Conservation (phyloP, 2,888 invertebrate species). For the Mesorhabditis spiculigera region DNA sequence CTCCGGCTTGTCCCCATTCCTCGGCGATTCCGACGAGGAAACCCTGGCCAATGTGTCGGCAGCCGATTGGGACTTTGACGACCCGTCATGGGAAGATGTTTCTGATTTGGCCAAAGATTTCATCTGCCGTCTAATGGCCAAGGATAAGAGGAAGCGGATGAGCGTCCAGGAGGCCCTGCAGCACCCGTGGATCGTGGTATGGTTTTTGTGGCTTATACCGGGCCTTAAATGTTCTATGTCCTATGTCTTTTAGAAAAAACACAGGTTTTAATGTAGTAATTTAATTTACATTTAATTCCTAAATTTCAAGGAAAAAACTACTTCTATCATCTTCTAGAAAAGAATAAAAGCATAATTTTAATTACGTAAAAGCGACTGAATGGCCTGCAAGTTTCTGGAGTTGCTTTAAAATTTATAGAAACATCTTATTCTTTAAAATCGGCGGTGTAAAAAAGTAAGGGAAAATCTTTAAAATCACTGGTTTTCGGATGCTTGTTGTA, state of each 20-base stretch:
- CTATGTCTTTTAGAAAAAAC: neutral
- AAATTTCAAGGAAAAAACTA: neutral
- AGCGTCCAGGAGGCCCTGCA: slow-evolving; percentile 61
- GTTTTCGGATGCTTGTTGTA: no score
- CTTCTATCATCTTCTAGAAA: no score
- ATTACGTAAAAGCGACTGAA: no score
- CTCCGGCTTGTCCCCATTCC: slow-evolving; percentile 94
- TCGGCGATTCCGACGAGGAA: slow-evolving; percentile 94
- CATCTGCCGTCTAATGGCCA: slow-evolving; percentile 82
- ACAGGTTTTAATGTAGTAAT: neutral
- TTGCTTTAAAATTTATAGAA: no score
- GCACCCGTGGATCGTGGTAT: slow-evolving; percentile 63
- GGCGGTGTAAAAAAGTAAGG: no score
- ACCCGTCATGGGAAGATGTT: slow-evolving; percentile 90
- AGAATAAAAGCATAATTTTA: no score
- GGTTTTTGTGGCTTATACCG: slow-evolving; percentile 26
- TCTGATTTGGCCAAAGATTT: slow-evolving; percentile 93
- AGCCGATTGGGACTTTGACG: slow-evolving; percentile 93
- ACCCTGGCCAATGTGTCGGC: slow-evolving; percentile 98
- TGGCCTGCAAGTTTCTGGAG: no score
- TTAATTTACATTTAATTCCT: no score
- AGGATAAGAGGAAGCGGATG: slow-evolving; percentile 73
- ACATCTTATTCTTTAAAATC: no score
- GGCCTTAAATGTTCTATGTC: neutral
- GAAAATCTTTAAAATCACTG: no score